These are phyloP conservation scores for Leptinotarsa texana DNA, from an alignment of 1,140 invertebrate species.

Conservation along the genomic window DNA sequence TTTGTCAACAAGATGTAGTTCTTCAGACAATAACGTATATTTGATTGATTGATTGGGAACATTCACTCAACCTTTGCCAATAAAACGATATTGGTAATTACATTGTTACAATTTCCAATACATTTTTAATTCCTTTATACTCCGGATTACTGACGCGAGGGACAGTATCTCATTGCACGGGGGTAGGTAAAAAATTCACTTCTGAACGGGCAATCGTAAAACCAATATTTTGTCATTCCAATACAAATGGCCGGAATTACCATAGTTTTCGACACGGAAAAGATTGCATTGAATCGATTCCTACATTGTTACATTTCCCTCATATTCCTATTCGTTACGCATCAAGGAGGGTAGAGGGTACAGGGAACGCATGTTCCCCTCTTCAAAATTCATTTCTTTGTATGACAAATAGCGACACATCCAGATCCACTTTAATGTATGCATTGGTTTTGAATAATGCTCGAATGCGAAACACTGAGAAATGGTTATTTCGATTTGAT, in stretches of 20 bases:
- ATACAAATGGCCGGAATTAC: conserved; percentile 15
- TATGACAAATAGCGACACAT: conserved; percentile 19
- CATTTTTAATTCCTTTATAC: no score
- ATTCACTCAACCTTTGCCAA: no score
- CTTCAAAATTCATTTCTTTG: conserved; percentile 17
- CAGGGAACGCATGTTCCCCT: conserved; percentile 1
- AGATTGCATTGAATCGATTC: conserved; percentile 9
- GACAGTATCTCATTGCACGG: no score
- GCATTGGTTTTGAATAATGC: conserved; percentile 13
- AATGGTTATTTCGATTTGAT: conserved; percentile 2
- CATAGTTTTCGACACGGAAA: conserved; percentile 18
- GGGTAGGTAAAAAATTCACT: neutral
- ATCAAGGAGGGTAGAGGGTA: neutral
- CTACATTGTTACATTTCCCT: conserved; percentile 15
- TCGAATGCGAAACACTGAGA: conserved; percentile 6
- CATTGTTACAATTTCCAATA: no score
- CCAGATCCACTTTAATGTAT: conserved; percentile 17
- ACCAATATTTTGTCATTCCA: conserved; percentile 17
- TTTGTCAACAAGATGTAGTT: no score
- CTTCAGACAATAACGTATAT: no score
- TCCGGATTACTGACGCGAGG: no score
- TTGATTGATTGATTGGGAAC: no score
- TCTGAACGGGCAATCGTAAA: neutral
- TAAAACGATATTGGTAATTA: neutral
- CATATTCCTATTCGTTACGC: conserved; percentile 3